phyloP scores from a whole-genome alignment of 2,113 vertebrate genomes.

The Forbesichthys papilliferus region DNA sequence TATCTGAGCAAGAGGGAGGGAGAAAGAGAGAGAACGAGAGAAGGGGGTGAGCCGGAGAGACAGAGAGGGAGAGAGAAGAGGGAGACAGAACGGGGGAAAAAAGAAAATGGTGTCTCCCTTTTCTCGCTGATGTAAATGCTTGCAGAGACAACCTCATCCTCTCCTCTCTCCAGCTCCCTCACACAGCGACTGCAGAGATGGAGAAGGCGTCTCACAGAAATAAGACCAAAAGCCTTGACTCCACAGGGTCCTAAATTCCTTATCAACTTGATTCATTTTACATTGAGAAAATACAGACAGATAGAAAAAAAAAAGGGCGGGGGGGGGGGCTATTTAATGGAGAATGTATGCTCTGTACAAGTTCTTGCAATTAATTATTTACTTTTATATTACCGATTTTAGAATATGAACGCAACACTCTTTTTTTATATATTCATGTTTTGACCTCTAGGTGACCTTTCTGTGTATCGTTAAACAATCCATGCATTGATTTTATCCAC shows the following conservation, averaged over 20 bases:
- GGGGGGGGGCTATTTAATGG: not conserved
- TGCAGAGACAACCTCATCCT: constrained; percentile 52
- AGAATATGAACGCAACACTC: too few relatives aligned
- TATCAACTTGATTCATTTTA: fast-evolving
- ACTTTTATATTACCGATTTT: not conserved
- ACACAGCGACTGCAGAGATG: constrained; percentile 78
- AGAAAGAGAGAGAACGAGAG: not conserved
- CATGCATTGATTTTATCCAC: constrained; percentile 51
- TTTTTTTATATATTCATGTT: not conserved
- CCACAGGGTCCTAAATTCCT: constrained; percentile 76
- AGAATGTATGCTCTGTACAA: not conserved
- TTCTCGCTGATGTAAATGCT: constrained; percentile 61
- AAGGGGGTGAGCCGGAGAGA: not conserved
- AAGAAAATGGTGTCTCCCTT: constrained; percentile 24
- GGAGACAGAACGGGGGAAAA: constrained; percentile 10
- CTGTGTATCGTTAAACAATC: not conserved
- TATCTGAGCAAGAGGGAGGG: constrained; percentile 5
- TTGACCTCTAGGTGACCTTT: constrained; percentile 20
- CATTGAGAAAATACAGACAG: not conserved
- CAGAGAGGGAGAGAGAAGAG: constrained; percentile 17
- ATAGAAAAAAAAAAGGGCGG: not conserved
- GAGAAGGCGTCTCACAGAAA: constrained; percentile 68
- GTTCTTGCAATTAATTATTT: not conserved
- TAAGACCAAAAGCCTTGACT: constrained; percentile 43
- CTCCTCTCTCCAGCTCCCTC: constrained; percentile 44